Conservation (phyloP, 2,113 vertebrate species). For the Neopipo cinnamomea region DNA sequence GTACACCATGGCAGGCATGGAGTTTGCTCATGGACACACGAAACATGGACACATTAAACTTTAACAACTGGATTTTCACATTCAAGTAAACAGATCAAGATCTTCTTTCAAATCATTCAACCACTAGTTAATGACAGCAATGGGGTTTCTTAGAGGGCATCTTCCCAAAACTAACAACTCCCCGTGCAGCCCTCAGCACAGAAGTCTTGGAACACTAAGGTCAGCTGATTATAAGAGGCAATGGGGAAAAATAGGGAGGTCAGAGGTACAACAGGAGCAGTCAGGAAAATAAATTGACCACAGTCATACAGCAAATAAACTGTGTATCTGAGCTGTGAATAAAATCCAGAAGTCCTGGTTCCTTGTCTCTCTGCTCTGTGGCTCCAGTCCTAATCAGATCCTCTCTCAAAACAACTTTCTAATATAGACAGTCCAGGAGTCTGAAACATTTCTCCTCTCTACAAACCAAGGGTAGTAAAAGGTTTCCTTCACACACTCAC, state of each 20-base stretch:
- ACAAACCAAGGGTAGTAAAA: background rate
- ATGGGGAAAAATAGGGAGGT: background rate
- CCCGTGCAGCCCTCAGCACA: background rate
- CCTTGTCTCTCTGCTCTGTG: background rate
- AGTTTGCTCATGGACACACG: background rate
- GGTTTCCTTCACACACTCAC: background rate
- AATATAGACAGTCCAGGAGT: background rate
- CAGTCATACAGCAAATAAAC: background rate
- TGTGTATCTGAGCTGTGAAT: background rate
- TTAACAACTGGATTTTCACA: background rate
- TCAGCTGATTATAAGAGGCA: background rate
- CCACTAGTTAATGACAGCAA: background rate
- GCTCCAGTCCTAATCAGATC: background rate
- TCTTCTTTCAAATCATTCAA: background rate
- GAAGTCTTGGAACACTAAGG: background rate
- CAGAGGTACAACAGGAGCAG: constrained; percentile 17
- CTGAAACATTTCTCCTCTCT: background rate
- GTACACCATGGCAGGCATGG: background rate
- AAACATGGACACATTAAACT: background rate
- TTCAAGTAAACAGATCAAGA: background rate
- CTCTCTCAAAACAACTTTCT: background rate
- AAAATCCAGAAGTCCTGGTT: background rate
- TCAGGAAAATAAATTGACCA: constrained; percentile 11
- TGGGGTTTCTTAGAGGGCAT: background rate
- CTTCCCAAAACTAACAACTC: background rate